Conservation (phyloP, 2,888 invertebrate genomes). For the Stenodema calcarata region DNA sequence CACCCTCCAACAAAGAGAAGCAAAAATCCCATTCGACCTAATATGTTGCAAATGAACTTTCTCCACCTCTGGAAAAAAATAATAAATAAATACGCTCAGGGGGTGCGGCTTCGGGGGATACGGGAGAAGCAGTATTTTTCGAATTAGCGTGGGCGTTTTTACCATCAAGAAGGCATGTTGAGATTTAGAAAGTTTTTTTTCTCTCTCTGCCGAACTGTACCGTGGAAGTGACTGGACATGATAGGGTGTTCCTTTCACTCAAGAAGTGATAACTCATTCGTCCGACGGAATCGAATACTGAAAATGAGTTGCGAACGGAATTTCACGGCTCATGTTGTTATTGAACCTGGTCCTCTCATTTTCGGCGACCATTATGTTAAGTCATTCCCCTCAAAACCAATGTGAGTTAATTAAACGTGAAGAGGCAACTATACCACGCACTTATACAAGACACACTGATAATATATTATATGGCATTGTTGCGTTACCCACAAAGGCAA, state of each 20-base stretch:
- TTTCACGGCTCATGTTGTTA: too few species aligned
- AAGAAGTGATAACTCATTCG: not conserved
- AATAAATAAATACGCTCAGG: not conserved
- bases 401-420: too few species aligned
- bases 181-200: not conserved
- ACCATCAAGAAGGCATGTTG: not conserved
- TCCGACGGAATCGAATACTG: not conserved
- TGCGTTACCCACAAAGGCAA: too few species aligned
- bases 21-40: not conserved
- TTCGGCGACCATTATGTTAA: too few species aligned
- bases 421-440: too few species aligned
- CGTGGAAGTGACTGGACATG: not conserved
- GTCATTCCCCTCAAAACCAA: too few species aligned
- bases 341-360: too few species aligned
- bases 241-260: not conserved
- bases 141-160: not conserved
- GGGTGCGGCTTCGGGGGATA: not conserved
- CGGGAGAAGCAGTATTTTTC: too few species aligned
- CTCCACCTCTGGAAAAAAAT: not conserved
- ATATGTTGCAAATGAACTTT: not conserved
- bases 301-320: too few species aligned
- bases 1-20: not conserved
- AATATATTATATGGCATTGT: too few species aligned
- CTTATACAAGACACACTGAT: too few species aligned
- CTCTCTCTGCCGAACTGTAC: not conserved